Base-by-base conservation (phyloP, 2,888 invertebrate genomes). In the Drosophila glabriapex region DNA sequence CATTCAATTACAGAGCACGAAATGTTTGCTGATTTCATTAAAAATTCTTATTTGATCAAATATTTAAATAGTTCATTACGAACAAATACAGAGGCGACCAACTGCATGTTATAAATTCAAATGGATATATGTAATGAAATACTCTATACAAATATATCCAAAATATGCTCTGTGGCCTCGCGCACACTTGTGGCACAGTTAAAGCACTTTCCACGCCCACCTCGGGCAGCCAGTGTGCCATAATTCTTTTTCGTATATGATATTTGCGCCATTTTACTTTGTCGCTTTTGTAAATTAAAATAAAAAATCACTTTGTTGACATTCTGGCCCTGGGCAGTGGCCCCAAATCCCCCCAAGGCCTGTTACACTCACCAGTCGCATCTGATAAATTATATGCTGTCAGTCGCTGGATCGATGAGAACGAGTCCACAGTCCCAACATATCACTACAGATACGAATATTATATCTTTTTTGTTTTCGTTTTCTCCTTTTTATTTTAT, bases 251-350 rank as follows among this genome's bases (percentile, higher is more conserved):
- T 50, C 62, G 61, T 66, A 63, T 74, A 68, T 73, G 54, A 64
- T 61, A 74, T 74, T 67, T 74, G 66, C 59, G 70, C 49, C 63
- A 55, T 49, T 65, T 62, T 41, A 28, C 39, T 73, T 79, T 61
- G 66, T 54, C 39, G 22, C 33, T 68, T 73, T 71, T 78, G 68
- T 74, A 72, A 72, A 85, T 75, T 76, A 76, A 82, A 77, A 85
- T 76, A 77, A 85, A 83, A 82, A 89, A 82, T 78, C 72, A 78
- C 70, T 78, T 85, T 83, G 88, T 79, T 87, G 90, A 88, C 88
- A 86, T 75, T 73, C 70, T 39, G 73, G 68, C 65, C 49, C 46
- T 35, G 70, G 37, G 25, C 58, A n/a, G 22, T 35, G 43, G 41
- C 60, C n/a, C 14, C 31, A 29, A 31, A 28, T 25, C 43, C 41